Percentiles rank a stretch among this genome's conserved stretches.
Conservation (phyloP, 2,888 invertebrate genomes). For the Ypsolopha scabrella region DNA sequence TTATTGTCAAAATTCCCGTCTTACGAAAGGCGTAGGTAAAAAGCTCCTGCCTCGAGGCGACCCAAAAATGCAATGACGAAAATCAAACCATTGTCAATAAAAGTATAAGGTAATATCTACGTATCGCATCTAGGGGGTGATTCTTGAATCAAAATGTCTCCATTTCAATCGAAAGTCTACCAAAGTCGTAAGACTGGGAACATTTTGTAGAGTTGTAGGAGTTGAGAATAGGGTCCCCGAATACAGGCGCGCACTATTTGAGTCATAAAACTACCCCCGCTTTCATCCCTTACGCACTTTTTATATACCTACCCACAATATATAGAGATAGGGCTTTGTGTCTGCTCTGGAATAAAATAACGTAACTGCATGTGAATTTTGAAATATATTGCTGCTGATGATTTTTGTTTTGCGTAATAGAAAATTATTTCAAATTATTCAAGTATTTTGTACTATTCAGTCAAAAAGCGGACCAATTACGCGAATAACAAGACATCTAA, state of each 20-base stretch:
- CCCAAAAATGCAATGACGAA: slow-evolving; percentile 10
- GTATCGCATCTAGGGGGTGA: slow-evolving; percentile 32
- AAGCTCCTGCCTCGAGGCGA: no score
- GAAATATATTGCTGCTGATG: no score
- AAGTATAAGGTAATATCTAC: slow-evolving; percentile 27
- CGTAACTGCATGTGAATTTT: background rate
- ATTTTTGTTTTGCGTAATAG: no score
- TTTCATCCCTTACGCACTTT: slow-evolving; percentile 30
- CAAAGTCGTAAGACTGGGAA: background rate
- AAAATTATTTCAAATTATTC: no score
- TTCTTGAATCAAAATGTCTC: background rate
- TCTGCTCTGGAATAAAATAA: background rate
- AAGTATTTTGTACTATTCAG: no score
- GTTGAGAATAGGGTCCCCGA: background rate
- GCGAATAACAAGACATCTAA: no score
- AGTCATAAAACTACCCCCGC: slow-evolving; percentile 49
- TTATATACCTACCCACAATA: slow-evolving; percentile 11
- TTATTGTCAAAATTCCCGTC: background rate
- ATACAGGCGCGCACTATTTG: slow-evolving; percentile 26
- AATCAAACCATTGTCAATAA: slow-evolving; percentile 17
- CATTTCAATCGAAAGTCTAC: background rate
- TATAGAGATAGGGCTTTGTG: background rate
- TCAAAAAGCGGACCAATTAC: no score
- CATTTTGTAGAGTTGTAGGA: background rate
- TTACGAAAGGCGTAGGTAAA: background rate